These are phyloP conservation scores for Heliconius ethilla DNA, from an alignment of 2,888 invertebrate species.

Conservation along the genomic window DNA sequence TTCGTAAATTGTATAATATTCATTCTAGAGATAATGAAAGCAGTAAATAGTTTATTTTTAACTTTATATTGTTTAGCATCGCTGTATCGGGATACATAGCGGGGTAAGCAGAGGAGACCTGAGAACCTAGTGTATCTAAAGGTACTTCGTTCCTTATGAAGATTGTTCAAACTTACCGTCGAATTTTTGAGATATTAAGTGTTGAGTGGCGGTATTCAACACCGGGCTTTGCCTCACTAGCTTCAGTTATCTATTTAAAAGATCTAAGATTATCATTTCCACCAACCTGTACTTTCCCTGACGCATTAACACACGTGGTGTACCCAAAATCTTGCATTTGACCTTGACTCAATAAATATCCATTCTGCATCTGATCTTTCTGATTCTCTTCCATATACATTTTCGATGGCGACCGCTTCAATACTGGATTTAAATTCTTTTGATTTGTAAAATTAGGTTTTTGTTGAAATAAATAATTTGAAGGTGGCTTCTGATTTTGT, in stretches of 20 bases:
- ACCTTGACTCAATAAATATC: conserved; percentile 68
- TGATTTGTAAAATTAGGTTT: conserved; percentile 65
- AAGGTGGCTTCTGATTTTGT: conserved; percentile 70
- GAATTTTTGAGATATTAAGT: too few relatives aligned
- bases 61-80: too few relatives aligned
- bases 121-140: too few relatives aligned
- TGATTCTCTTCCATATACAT: conserved; percentile 63
- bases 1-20: too few relatives aligned
- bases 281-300: conserved; percentile 72
- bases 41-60: too few relatives aligned
- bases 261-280: background rate
- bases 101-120: too few relatives aligned
- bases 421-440: conserved; percentile 57
- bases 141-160: too few relatives aligned
- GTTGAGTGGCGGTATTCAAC: too few relatives aligned
- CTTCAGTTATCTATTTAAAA: background rate
- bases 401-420: conserved; percentile 75
- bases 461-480: conserved; percentile 73
- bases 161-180: too few relatives aligned
- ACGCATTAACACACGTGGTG: conserved; percentile 61
- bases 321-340: conserved; percentile 76
- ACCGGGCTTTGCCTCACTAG: too few relatives aligned
- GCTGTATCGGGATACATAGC: too few relatives aligned
- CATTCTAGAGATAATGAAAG: too few relatives aligned
- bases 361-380: conserved; percentile 67